phyloP scores from a whole-genome alignment of 2,113 vertebrate species.

The Odobenus rosmarus region DNA sequence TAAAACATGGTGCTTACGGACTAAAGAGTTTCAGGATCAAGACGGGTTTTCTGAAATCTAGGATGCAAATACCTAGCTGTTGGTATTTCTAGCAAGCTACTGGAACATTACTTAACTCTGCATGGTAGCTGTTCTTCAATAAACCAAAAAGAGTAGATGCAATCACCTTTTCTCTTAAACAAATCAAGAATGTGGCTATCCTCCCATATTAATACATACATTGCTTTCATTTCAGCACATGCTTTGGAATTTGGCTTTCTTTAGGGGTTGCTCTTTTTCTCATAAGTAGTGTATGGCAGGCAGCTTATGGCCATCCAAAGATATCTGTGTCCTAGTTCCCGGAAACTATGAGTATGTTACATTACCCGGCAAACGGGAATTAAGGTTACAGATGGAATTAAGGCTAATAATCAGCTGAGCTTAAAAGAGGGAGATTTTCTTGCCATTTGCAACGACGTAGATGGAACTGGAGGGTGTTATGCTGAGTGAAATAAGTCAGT shows the following conservation, averaged over 20 bases:
- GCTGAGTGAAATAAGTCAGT: no score
- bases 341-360: neutral
- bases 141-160: neutral
- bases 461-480: no score
- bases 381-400: neutral
- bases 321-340: neutral
- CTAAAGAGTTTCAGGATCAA: neutral
- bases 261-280: neutral
- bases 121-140: neutral
- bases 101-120: neutral
- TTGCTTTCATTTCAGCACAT: neutral
- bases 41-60: neutral
- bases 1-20: neutral
- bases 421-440: neutral
- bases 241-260: neutral
- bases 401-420: neutral
- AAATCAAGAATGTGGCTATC: neutral
- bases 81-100: constrained; percentile 3
- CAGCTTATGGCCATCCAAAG: neutral
- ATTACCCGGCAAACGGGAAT: neutral
- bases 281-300: neutral
- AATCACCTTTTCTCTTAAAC: neutral
- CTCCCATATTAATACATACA: neutral
- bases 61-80: neutral
- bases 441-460: no score